phyloP scores from a whole-genome alignment of 2,113 vertebrate species.

The Antigone vipio region DNA sequence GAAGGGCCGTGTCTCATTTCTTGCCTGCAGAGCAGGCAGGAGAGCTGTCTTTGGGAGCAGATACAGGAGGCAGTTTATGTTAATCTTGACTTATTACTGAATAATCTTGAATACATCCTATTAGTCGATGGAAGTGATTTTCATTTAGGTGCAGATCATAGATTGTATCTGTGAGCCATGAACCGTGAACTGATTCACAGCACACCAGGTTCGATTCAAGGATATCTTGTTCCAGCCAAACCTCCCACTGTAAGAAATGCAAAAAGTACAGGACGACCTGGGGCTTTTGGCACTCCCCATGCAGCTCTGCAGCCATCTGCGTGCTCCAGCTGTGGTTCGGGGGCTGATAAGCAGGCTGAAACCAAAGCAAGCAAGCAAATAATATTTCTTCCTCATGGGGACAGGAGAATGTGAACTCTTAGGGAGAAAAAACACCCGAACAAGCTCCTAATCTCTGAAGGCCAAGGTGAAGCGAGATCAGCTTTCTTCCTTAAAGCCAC shows the following conservation, averaged over 20 bases:
- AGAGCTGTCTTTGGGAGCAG: neutral
- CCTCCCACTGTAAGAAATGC: neutral
- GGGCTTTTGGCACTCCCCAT: neutral
- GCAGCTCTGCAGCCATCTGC: neutral
- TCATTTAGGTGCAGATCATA: neutral
- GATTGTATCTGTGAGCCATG: neutral
- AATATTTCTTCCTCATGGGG: neutral
- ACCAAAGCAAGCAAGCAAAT: neutral
- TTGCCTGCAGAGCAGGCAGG: neutral
- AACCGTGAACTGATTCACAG: neutral
- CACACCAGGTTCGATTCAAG: rapidly evolving
- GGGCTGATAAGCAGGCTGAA: neutral
- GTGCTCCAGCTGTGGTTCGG: neutral
- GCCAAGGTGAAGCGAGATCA: neutral
- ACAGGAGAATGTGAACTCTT: neutral
- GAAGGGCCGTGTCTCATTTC: neutral
- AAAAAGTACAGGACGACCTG: too few relatives aligned
- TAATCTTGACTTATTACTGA: neutral
- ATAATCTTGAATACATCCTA: neutral
- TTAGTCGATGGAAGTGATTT: neutral
- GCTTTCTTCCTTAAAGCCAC: neutral
- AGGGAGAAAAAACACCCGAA: neutral
- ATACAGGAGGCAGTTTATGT: neutral
- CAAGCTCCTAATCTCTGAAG: neutral
- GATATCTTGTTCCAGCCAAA: neutral